A percentile compares a stretch with the other conserved stretches of the same genome.
Evolutionary conservation across 2,888 invertebrate genomes (phyloP).

Genomic region (Strigamia crassipes): DNA sequence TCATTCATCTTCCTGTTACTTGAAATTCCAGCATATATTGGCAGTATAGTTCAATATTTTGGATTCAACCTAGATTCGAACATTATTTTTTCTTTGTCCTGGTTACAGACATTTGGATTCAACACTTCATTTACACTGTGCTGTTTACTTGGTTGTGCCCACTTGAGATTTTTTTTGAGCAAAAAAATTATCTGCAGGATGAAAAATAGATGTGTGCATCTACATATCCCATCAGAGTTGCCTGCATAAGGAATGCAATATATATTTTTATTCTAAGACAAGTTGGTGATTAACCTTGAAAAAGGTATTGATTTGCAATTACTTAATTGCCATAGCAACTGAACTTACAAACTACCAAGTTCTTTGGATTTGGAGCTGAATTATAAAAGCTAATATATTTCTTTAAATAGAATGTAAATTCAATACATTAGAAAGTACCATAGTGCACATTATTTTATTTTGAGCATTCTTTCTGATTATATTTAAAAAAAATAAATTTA

Average conservation of each 20-base stretch:
- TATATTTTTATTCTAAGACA: background rate
- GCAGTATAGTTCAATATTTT: background rate
- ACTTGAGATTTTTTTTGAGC: background rate
- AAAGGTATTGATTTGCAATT: background rate
- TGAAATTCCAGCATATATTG: background rate
- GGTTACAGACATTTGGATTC: constrained; percentile 8
- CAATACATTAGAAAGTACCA: background rate
- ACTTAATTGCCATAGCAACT: background rate
- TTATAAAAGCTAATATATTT: background rate
- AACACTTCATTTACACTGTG: background rate
- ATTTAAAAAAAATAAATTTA: background rate
- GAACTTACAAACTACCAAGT: background rate
- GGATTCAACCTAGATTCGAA: background rate
- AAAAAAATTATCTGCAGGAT: background rate
- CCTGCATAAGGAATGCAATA: background rate
- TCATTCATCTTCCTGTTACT: background rate
- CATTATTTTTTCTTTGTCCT: background rate
- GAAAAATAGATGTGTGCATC: background rate
- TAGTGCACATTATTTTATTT: no score
- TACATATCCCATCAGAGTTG: background rate
- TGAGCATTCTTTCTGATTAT: background rate
- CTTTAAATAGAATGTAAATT: background rate
- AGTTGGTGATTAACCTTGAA: background rate
- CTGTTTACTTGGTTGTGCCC: background rate
- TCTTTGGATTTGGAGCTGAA: background rate